A percentile compares a stretch with the other conserved stretches of the same genome.
Conservation (phyloP, 2,113 vertebrate genomes). For the Panthera leo region DNA sequence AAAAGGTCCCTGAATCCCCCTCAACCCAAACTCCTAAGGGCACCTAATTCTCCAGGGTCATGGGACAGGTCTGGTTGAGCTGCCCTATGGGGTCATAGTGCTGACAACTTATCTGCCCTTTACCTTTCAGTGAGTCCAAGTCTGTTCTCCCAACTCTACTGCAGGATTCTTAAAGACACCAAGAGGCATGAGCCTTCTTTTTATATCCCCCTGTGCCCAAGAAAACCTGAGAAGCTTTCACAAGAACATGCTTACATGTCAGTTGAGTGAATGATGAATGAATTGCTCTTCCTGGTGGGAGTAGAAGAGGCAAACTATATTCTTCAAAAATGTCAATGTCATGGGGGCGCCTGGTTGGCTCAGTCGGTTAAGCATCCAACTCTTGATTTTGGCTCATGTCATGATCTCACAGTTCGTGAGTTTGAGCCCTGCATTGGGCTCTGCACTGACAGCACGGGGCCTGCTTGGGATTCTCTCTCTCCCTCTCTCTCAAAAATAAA, state of each 20-base stretch:
- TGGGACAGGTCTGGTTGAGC: neutral
- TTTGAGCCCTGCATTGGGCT: too few species aligned
- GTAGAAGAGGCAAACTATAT: neutral
- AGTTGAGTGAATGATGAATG: neutral
- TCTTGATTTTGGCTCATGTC: too few species aligned
- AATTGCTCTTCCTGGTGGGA: neutral
- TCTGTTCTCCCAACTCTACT: neutral
- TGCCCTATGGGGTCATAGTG: neutral
- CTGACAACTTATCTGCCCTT: neutral
- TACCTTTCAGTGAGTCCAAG: slow-evolving; percentile 19
- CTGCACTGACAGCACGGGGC: too few species aligned
- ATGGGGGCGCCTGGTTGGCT: too few species aligned
- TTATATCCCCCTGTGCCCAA: neutral
- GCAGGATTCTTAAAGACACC: neutral
- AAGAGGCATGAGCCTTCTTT: neutral
- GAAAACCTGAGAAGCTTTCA: neutral
- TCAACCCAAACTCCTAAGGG: neutral
- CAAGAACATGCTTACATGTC: neutral
- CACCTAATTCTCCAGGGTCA: neutral
- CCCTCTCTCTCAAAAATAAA: too few species aligned
- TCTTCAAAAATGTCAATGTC: neutral
- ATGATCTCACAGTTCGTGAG: too few species aligned
- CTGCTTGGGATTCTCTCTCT: too few species aligned
- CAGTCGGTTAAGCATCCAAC: too few species aligned
- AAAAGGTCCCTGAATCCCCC: neutral